Conservation (phyloP, 1,140 invertebrate genomes). For the Ips typographus region DNA sequence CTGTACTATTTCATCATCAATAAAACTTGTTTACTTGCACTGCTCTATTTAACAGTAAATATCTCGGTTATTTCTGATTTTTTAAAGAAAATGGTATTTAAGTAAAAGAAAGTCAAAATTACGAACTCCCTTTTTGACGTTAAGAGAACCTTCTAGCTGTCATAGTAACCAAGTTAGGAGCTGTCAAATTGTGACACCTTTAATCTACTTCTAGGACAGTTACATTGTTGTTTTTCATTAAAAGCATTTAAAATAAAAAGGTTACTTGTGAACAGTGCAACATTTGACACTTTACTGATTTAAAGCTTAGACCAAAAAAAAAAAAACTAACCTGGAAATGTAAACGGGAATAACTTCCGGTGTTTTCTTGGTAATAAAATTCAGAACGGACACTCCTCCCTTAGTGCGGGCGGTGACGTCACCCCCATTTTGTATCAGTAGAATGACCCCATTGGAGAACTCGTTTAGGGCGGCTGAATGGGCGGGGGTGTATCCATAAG, state of each 20-base stretch:
- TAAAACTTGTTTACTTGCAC: too few relatives aligned
- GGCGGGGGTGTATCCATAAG: constrained; percentile 77
- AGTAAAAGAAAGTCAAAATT: too few relatives aligned
- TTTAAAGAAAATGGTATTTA: too few relatives aligned
- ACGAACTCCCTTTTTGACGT: too few relatives aligned
- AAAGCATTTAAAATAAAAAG: background rate
- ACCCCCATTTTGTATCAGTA: constrained; percentile 75
- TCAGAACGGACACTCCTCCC: constrained; percentile 74
- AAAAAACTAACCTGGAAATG: constrained; percentile 49
- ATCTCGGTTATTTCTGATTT: too few relatives aligned
- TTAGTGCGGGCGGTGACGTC: constrained; percentile 80
- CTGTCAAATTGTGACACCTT: too few relatives aligned
- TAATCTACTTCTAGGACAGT: too few relatives aligned
- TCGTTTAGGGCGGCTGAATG: constrained; percentile 85
- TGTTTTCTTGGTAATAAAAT: constrained; percentile 77
- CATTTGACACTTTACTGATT: background rate
- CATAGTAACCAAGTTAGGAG: too few relatives aligned
- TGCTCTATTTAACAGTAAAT: too few relatives aligned
- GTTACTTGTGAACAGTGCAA: background rate
- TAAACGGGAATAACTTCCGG: constrained; percentile 75
- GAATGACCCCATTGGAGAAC: constrained; percentile 71
- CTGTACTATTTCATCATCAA: too few relatives aligned
- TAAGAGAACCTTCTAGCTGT: too few relatives aligned
- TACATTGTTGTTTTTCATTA: too few relatives aligned
- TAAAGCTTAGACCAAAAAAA: background rate